phyloP scores from a whole-genome alignment of 2,113 vertebrate genomes.

The Camelus bactrianus region DNA sequence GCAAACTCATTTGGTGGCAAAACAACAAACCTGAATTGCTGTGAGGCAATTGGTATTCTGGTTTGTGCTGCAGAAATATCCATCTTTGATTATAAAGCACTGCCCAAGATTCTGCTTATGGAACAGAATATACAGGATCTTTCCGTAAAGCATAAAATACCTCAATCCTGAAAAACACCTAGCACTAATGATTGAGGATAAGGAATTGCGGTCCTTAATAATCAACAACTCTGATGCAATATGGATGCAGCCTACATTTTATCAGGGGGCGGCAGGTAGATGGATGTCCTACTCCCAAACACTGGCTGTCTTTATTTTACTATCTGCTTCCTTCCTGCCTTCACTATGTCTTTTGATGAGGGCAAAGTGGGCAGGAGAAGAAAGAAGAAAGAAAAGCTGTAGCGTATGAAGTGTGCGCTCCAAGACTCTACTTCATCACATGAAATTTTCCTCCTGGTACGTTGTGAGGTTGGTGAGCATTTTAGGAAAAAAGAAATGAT shows the following conservation, averaged over 20 bases:
- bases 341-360: neutral
- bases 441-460: neutral
- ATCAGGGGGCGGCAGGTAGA: neutral
- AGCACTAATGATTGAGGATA: neutral
- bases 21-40: neutral
- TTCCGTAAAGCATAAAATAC: neutral
- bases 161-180: neutral
- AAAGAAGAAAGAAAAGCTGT: neutral
- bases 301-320: neutral
- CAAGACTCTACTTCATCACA: neutral
- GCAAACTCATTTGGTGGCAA: neutral
- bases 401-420: neutral
- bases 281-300: neutral
- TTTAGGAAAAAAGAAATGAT: neutral
- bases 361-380: neutral
- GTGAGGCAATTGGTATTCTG: neutral
- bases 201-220: neutral
- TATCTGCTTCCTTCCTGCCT: neutral
- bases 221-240: neutral
- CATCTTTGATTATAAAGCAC: neutral
- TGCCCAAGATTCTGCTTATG: neutral
- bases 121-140: neutral
- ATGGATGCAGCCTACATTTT: neutral
- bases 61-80: neutral
- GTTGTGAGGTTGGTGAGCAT: neutral